Conservation (phyloP, 2,113 vertebrate species). For the Cyprinus carpio region DNA sequence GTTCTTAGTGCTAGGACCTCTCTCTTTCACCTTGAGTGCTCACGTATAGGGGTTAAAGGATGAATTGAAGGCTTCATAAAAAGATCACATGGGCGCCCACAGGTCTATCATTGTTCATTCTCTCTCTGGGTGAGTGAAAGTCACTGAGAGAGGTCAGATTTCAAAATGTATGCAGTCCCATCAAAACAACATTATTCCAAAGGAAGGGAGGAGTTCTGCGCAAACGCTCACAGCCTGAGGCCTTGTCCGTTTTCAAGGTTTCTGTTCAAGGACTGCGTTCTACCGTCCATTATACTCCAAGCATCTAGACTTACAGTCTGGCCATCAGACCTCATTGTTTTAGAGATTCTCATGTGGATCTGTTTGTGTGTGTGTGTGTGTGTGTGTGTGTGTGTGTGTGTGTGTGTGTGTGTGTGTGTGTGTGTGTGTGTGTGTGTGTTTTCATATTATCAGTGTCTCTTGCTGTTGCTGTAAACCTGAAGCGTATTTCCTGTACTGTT, state of each 20-base stretch:
- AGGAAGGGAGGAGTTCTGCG: background rate
- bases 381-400: background rate
- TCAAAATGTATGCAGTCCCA: conserved; percentile 27
- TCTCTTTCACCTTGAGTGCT: conserved; percentile 25
- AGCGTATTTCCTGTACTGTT: conserved; percentile 48
- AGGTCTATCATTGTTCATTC: conserved; percentile 33
- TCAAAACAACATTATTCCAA: conserved; percentile 25
- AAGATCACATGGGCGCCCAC: conserved; percentile 32
- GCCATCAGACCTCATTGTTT: conserved; percentile 28
- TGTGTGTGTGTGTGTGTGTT: background rate
- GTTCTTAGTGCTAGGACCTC: conserved; percentile 5
- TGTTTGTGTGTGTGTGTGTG: conserved; percentile 10
- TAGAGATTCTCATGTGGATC: conserved; percentile 12
- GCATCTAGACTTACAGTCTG: conserved; percentile 20
- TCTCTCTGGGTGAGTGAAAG: conserved; percentile 6
- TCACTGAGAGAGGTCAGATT: conserved; percentile 38
- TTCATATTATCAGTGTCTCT: conserved; percentile 23
- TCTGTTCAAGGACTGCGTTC: conserved; percentile 15
- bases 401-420: background rate
- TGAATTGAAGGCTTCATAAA: conserved; percentile 33
- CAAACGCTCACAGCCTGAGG: conserved; percentile 16
- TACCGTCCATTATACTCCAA: conserved; percentile 20
- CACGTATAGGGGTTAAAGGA: conserved; percentile 24
- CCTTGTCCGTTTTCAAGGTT: conserved; percentile 36
- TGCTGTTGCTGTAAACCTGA: conserved; percentile 22